These are phyloP conservation scores for Lampris incognitus DNA, from an alignment of 2,113 vertebrate genomes.

Conservation along the genomic window DNA sequence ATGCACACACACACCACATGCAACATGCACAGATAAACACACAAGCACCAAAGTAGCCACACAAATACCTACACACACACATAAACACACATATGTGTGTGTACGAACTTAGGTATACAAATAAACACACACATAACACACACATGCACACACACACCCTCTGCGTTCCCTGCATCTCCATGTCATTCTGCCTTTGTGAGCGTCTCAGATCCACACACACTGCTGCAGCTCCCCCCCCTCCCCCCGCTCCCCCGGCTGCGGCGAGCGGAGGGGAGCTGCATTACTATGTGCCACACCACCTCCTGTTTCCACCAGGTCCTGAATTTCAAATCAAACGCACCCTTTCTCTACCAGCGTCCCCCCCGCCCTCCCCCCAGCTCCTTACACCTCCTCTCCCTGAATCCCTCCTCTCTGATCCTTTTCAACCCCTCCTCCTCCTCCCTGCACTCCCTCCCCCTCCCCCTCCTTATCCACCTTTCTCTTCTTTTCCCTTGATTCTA, in stretches of 20 bases:
- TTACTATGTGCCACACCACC: slow-evolving; percentile 71
- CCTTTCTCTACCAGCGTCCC: slow-evolving; percentile 73
- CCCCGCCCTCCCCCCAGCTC: slow-evolving; percentile 24
- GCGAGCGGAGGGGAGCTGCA: slow-evolving; percentile 22
- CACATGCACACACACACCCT: slow-evolving; percentile 1
- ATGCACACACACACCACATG: slow-evolving; percentile 6
- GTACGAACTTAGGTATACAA: too few species aligned
- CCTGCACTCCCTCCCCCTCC: slow-evolving; percentile 71
- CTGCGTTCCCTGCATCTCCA: slow-evolving; percentile 38
- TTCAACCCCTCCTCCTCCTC: slow-evolving; percentile 70
- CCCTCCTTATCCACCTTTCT: slow-evolving; percentile 84
- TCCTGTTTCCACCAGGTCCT: slow-evolving; percentile 69
- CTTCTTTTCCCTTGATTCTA: slow-evolving; percentile 66
- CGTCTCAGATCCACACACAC: slow-evolving; percentile 30
- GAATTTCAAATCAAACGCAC: slow-evolving; percentile 74
- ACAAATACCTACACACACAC: slow-evolving; percentile 22
- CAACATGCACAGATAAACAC: slow-evolving; percentile 1
- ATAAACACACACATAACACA: too few species aligned
- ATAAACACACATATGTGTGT: background rate
- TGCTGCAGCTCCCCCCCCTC: slow-evolving; percentile 58
- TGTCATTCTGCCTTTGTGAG: slow-evolving; percentile 44
- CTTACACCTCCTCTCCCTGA: slow-evolving; percentile 44
- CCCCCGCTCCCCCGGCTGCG: too few species aligned
- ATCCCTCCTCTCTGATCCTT: slow-evolving; percentile 41
- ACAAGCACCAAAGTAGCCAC: background rate